These are phyloP conservation scores for Rapana venosa DNA, from an alignment of 2,888 invertebrate species.

Conservation along the genomic window DNA sequence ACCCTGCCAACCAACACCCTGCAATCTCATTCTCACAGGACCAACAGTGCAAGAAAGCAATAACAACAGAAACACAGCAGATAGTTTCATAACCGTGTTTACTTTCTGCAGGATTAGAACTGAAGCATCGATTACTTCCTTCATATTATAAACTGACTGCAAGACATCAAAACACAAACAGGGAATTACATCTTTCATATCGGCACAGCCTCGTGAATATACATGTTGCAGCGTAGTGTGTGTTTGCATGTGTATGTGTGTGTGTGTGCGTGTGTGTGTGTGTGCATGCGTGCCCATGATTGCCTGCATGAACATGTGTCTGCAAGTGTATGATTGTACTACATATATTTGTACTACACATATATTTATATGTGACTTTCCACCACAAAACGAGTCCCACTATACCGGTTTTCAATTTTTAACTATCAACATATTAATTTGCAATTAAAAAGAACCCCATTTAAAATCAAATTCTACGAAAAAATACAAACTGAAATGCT, in stretches of 20 bases:
- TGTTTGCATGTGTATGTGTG: not conserved
- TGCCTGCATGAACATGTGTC: not conserved
- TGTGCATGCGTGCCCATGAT: not conserved
- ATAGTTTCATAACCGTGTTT: slow-evolving; percentile 23
- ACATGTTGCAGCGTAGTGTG: not conserved
- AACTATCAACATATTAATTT: too few relatives aligned
- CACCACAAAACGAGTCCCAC: not conserved
- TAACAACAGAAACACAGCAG: not conserved
- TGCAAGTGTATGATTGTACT: not conserved
- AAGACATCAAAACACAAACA: not conserved
- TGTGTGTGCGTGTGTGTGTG: not conserved
- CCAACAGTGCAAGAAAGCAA: not conserved
- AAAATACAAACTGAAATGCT: too few relatives aligned
- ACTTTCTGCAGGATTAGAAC: slow-evolving; percentile 24
- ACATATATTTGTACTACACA: not conserved
- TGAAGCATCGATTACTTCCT: slow-evolving; percentile 16
- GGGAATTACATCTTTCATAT: not conserved
- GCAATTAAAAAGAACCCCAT: too few relatives aligned
- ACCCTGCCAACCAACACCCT: too few relatives aligned
- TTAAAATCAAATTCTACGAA: too few relatives aligned
- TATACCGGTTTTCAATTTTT: too few relatives aligned
- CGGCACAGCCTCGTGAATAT: not conserved
- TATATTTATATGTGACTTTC: not conserved
- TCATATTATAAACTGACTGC: not conserved
- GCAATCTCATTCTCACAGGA: too few relatives aligned